Evolutionary conservation across 2,888 invertebrate species (phyloP), one percentile per base, ranked within the genome.

Genomic region (Cerastis rubricosa): DNA sequence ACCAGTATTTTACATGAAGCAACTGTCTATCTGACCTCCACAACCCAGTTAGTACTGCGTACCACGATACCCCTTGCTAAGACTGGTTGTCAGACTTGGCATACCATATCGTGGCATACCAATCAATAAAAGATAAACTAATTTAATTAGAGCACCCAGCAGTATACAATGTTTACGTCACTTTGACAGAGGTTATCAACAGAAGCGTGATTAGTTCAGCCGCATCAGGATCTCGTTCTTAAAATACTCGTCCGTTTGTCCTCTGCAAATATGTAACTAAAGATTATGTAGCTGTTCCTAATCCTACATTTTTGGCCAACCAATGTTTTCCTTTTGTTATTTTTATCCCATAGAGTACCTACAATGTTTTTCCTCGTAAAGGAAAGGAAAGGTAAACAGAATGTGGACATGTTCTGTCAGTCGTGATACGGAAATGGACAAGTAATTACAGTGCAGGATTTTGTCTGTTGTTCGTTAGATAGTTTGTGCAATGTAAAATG

Each of bases 161-260:
- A 19, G 35, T 35, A 54, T 43, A 71, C 40, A 57, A 71, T 73
- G 40, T 74, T 49, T 64, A 70, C 65, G 29, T 2, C 45, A 29
- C 64, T 83, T 45, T 68, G 40, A 64, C 65, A 74, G 17, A 65
- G 75, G 77, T 77, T 86, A 87, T 86, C 86, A 67, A 22, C 8
- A 40, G 5, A 25, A 51, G 40, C 73, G 71, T 75, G 74, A 75
- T 73, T 69, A 25, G 65, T 29, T 43, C 43, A 40, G 14, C 14
- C 49, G 40, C 22, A 70, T 51, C 0, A 47, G 35, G 69, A 74
- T 80, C 29, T 29, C 35, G n/a, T 22, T 71, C 57, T 64, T 43
- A 43, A 71, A 71, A 63, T 61, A 61, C 7, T 29, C 59, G 69
- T 69, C 65, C 59, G 3, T 72, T 71, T 69, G 74, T 69, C 68